These are phyloP conservation scores for Ypsolopha sequella DNA, from an alignment of 2,888 invertebrate genomes.

Conservation along the genomic window DNA sequence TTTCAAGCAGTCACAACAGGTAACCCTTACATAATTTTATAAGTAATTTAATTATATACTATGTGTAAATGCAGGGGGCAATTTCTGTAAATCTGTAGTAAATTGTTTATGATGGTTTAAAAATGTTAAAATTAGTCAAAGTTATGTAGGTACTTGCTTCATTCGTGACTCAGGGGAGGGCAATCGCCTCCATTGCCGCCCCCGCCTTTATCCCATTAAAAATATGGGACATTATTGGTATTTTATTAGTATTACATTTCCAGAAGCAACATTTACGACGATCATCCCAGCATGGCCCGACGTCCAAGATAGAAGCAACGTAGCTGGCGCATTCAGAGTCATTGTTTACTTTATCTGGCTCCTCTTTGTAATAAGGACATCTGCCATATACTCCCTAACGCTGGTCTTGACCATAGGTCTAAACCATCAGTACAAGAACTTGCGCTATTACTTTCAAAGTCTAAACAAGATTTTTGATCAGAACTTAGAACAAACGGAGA, in stretches of 20 bases:
- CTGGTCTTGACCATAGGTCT: constrained; percentile 22
- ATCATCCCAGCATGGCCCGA: constrained; percentile 35
- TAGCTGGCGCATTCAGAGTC: constrained; percentile 18
- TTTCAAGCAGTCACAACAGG: constrained; percentile 14
- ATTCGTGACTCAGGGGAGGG: no score
- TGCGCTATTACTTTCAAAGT: constrained; percentile 26
- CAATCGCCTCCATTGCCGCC: no score
- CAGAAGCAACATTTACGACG: constrained; percentile 18
- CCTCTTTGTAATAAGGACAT: constrained; percentile 19
- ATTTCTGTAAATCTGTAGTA: no score
- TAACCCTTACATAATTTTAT: no score
- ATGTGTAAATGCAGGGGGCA: no score
- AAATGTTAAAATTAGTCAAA: no score
- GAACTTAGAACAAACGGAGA: constrained; percentile 20
- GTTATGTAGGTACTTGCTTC: no score
- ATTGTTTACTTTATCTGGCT: constrained; percentile 26
- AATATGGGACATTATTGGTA: constrained; percentile 10
- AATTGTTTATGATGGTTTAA: no score
- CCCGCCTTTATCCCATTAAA: no score
- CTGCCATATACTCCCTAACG: constrained; percentile 19
- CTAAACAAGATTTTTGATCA: constrained; percentile 26
- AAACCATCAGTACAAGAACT: constrained; percentile 30
- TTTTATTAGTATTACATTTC: background rate
- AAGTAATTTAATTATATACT: no score
- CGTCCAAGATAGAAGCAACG: constrained; percentile 16